Percentiles rank a stretch among this genome's conserved stretches.
Conservation (phyloP, 2,113 vertebrate species). For the Willisornis vidua region DNA sequence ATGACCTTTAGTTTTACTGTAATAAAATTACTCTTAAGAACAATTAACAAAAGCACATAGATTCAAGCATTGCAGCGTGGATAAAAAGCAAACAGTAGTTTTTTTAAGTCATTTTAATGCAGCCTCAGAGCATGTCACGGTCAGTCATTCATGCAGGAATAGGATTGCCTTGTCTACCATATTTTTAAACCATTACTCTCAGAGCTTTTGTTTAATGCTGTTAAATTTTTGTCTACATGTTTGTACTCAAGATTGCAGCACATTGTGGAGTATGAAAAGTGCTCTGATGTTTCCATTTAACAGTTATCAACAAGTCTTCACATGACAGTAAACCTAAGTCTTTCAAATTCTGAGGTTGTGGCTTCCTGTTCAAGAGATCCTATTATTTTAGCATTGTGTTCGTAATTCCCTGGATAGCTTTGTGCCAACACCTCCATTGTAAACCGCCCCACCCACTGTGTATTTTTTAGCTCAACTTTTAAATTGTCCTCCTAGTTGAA, state of each 20-base stretch:
- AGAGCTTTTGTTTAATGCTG: neutral
- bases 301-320: neutral
- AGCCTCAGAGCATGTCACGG: neutral
- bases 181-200: neutral
- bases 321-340: neutral
- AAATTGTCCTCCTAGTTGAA: slow-evolving; percentile 14
- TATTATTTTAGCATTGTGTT: slow-evolving; percentile 26
- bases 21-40: neutral
- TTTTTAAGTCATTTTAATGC: neutral
- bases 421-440: slow-evolving; percentile 13
- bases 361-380: neutral
- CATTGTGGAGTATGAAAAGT: neutral
- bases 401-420: neutral
- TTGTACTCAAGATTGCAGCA: neutral
- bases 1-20: neutral
- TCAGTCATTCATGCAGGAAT: neutral
- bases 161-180: neutral
- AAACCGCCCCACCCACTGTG: neutral
- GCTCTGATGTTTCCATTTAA: neutral
- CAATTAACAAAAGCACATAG: neutral
- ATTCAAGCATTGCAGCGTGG: neutral
- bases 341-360: slow-evolving; percentile 5
- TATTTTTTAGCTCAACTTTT: neutral
- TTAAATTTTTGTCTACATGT: neutral
- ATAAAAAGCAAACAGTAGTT: neutral